Conservation (phyloP, 2,113 vertebrate species). For the human (Homo sapiens) region DNA sequence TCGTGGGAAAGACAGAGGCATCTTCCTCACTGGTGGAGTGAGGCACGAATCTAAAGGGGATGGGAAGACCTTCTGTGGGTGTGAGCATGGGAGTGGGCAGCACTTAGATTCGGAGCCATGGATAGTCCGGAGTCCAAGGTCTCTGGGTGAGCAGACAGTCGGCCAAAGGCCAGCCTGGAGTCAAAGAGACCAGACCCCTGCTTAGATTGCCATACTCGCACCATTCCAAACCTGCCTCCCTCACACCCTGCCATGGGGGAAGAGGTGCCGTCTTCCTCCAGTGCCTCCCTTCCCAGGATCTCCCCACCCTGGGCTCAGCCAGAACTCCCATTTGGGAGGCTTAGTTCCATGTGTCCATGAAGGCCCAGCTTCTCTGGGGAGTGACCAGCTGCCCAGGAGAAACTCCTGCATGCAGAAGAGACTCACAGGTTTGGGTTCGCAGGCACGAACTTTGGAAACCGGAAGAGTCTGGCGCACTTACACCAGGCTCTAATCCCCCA, state of each 20-base stretch:
- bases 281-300: not conserved
- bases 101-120: not conserved
- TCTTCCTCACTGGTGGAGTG: slow-evolving; percentile 20
- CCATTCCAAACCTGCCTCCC: not conserved
- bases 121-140: not conserved
- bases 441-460: not conserved
- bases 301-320: not conserved
- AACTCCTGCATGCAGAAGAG: not conserved
- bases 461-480: not conserved
- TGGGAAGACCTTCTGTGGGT: not conserved
- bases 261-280: not conserved
- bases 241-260: not conserved
- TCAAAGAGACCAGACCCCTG: not conserved
- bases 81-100: not conserved
- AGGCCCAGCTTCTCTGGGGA: not conserved
- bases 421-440: not conserved
- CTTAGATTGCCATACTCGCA: not conserved
- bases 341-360: not conserved
- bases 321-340: not conserved
- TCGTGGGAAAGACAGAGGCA: not conserved
- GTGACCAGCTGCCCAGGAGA: not conserved
- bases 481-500: not conserved
- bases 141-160: not conserved
- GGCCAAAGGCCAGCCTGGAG: not conserved
- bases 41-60: slow-evolving; percentile 15